Evolutionary conservation across 2,797 vertebrate genomes (phyloP).

Genomic region (Manis pentadactyla): DNA sequence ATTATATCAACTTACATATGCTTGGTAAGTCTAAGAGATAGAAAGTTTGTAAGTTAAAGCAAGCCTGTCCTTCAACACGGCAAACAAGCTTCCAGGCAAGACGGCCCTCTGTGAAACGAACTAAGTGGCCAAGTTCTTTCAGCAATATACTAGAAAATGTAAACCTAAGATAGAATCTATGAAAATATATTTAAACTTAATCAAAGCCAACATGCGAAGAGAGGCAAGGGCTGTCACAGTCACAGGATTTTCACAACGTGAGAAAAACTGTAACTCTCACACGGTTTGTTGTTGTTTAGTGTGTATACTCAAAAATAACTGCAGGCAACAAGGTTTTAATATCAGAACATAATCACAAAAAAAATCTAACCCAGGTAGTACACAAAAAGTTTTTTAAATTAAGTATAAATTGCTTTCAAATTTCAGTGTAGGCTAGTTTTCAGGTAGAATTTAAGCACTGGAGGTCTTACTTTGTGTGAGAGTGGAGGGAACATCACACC

Average conservation of each 20-base stretch:
- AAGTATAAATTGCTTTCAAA: constrained; percentile 22
- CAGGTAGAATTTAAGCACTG: neutral
- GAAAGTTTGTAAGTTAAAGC: constrained; percentile 81
- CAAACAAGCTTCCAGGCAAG: constrained; percentile 89
- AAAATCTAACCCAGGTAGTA: neutral
- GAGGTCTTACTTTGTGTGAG: neutral
- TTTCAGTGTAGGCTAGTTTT: neutral
- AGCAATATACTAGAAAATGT: neutral
- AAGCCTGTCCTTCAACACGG: constrained; percentile 87
- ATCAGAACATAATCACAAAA: neutral
- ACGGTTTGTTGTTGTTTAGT: neutral
- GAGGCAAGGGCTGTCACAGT: neutral
- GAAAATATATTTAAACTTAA: neutral
- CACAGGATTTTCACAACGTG: neutral
- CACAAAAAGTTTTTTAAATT: neutral
- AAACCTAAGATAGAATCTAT: neutral
- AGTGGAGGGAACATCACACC: neutral
- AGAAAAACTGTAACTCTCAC: neutral
- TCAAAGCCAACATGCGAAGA: neutral
- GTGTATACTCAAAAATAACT: neutral
- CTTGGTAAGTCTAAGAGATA: constrained; percentile 85
- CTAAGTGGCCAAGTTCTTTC: constrained; percentile 70
- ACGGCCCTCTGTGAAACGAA: constrained; percentile 86
- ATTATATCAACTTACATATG: constrained; percentile 88
- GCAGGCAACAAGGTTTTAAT: neutral